Conservation (phyloP, 2,888 invertebrate species). For the Adelphocoris suturalis region DNA sequence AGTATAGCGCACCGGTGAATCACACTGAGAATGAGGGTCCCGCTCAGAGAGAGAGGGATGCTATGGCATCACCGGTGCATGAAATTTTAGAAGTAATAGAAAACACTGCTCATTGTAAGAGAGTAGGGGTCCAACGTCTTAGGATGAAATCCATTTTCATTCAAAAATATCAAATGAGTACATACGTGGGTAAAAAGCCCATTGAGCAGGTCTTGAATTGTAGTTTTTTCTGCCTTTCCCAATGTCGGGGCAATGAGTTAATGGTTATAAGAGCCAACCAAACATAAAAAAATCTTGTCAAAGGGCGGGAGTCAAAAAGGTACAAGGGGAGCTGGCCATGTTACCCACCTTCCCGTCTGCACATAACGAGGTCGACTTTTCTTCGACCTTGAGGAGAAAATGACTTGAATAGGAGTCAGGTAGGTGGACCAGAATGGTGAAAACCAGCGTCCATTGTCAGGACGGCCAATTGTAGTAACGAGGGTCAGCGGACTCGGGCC, state of each 20-base stretch:
- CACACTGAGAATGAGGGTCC: too few species aligned
- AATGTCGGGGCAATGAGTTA: background rate
- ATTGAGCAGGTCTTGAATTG: too few species aligned
- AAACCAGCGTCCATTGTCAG: constrained; percentile 5
- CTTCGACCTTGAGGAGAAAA: constrained; percentile 25
- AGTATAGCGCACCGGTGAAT: too few species aligned
- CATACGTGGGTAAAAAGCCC: too few species aligned
- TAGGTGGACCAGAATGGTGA: constrained; percentile 25
- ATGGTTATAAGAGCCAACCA: background rate
- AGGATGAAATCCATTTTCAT: too few species aligned
- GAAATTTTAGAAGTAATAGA: too few species aligned
- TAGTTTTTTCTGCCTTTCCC: background rate
- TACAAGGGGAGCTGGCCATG: background rate
- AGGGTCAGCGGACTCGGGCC: constrained; percentile 11
- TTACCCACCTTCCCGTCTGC: background rate
- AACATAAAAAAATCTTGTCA: background rate
- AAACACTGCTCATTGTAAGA: too few species aligned
- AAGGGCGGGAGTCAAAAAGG: background rate
- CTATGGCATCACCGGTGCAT: too few species aligned
- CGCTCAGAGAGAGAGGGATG: too few species aligned
- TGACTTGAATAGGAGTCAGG: constrained; percentile 12
- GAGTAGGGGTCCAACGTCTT: too few species aligned
- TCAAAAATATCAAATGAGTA: too few species aligned
- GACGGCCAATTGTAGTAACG: background rate
- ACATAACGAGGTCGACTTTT: constrained; percentile 25